Conservation (phyloP, 2,113 vertebrate species). For the Grammomys surdaster region DNA sequence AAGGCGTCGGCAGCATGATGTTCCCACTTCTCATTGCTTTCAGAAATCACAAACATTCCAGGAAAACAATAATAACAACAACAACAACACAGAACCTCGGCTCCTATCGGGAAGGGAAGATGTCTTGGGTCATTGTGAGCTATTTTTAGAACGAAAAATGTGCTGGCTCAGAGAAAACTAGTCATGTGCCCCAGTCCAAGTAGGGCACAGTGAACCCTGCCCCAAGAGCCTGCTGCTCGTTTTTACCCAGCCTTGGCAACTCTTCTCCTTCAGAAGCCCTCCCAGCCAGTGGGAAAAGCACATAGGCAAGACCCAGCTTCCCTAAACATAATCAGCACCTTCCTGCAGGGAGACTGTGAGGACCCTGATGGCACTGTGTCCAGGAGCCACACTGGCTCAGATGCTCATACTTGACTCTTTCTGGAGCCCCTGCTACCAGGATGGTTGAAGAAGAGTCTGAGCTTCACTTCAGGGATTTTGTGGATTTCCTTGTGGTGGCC, state of each 20-base stretch:
- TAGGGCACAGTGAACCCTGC: not conserved
- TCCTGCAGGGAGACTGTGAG: accelerated
- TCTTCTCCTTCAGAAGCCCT: not conserved
- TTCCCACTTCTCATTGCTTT: not conserved
- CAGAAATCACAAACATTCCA: not conserved
- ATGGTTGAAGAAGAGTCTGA: not conserved
- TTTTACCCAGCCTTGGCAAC: not conserved
- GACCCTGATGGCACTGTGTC: too few relatives aligned
- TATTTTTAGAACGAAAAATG: constrained; percentile 64
- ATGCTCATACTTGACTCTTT: accelerated
- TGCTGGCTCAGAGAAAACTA: constrained; percentile 30
- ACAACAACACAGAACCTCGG: not conserved
- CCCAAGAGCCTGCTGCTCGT: not conserved
- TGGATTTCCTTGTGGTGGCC: accelerated
- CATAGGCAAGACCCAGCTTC: not conserved
- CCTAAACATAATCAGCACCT: not conserved
- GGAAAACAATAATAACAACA: not conserved
- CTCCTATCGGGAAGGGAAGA: not conserved
- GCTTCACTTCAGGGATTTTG: accelerated
- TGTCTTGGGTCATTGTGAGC: constrained; percentile 55
- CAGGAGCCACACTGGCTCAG: not conserved
- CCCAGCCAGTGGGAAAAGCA: not conserved
- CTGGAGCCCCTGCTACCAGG: not conserved
- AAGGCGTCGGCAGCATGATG: not conserved
- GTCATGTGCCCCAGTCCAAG: constrained; percentile 16